These are phyloP conservation scores for Iphiclides podalirius DNA, from an alignment of 2,888 invertebrate genomes.

Conservation along the genomic window DNA sequence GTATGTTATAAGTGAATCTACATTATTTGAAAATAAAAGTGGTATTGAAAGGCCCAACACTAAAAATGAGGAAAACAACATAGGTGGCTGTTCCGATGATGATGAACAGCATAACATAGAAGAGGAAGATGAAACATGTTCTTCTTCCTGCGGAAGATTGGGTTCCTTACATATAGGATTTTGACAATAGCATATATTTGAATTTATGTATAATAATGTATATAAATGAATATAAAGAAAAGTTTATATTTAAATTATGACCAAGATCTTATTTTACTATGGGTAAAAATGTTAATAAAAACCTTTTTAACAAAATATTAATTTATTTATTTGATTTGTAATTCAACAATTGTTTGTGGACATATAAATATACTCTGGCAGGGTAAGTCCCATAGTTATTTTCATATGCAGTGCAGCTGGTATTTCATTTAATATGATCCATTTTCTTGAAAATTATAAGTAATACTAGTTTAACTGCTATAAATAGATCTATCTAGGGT, in stretches of 20 bases:
- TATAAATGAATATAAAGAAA: not conserved
- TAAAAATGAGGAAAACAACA: not conserved
- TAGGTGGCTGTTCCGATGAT: conserved; percentile 26
- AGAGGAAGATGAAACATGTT: conserved; percentile 56
- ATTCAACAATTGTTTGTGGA: too few species aligned
- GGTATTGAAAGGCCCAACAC: not conserved
- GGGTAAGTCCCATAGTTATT: not conserved
- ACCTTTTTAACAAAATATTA: conserved; percentile 15
- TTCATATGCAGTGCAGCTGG: too few species aligned
- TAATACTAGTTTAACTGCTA: not conserved
- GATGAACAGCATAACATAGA: conserved; percentile 28
- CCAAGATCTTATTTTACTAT: too few species aligned
- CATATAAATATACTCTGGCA: not conserved
- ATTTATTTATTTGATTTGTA: conserved; percentile 19
- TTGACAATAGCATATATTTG: conserved; percentile 32
- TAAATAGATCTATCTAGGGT: not conserved
- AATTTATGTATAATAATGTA: conserved; percentile 4
- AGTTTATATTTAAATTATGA: not conserved
- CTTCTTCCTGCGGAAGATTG: conserved; percentile 53
- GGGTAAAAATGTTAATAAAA: too few species aligned
- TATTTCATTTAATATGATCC: conserved; percentile 21
- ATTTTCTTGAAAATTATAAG: conserved; percentile 14
- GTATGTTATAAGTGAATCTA: conserved; percentile 45
- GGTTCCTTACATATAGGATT: conserved; percentile 56
- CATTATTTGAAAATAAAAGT: not conserved